These are phyloP conservation scores for Amblyjoppa fuscipennis DNA, from an alignment of 2,888 invertebrate genomes.

Conservation along the genomic window DNA sequence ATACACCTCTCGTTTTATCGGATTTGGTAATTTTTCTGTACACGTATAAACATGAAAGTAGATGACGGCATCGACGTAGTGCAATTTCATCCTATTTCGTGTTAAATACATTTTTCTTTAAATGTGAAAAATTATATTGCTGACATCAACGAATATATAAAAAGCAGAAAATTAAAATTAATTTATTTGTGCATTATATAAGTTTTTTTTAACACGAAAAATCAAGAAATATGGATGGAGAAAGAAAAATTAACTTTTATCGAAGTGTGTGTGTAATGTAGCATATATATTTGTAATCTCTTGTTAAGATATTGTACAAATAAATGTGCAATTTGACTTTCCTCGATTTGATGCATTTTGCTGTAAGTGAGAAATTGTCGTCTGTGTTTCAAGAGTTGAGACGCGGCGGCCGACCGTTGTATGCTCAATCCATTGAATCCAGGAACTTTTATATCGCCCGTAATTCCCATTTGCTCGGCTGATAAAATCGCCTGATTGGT, in stretches of 20 bases:
- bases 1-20: not conserved
- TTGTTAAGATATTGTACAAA: slow-evolving; percentile 96
- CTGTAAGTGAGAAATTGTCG: slow-evolving; percentile 96
- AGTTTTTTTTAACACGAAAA: not conserved
- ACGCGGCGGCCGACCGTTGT: slow-evolving; percentile 87
- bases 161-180: not conserved
- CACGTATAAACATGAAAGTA: not conserved
- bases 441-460: slow-evolving; percentile 89
- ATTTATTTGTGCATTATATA: not conserved
- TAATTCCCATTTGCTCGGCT: slow-evolving; percentile 89
- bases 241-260: not conserved
- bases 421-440: slow-evolving; percentile 88
- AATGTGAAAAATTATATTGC: not conserved
- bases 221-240: not conserved
- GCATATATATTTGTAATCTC: slow-evolving; percentile 84
- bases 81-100: not conserved
- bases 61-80: not conserved
- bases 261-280: not conserved
- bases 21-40: not conserved
- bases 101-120: not conserved
- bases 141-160: not conserved
- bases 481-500: slow-evolving; percentile 89
- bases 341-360: slow-evolving; percentile 92
- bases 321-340: slow-evolving; percentile 91
- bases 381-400: slow-evolving; percentile 91